These are phyloP conservation scores for Lerista edwardsae DNA, from an alignment of 2,797 vertebrate species.

Conservation along the genomic window DNA sequence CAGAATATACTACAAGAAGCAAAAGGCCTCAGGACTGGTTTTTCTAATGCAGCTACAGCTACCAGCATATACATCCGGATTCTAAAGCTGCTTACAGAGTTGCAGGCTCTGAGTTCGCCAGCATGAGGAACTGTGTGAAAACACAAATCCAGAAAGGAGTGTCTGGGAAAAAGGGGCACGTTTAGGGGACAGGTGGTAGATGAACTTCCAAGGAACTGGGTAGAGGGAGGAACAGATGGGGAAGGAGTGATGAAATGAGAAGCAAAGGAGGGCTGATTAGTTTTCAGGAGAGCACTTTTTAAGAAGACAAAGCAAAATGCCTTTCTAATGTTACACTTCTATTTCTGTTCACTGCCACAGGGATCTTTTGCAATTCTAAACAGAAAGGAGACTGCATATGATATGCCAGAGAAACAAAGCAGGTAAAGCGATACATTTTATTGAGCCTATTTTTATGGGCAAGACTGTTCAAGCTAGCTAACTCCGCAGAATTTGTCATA, in stretches of 20 bases:
- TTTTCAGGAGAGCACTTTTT: constrained; percentile 2
- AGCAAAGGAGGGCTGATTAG: constrained; percentile 1
- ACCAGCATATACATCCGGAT: background rate
- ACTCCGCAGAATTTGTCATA: background rate
- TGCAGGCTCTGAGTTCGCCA: background rate
- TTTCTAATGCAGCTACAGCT: background rate
- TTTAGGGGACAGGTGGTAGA: constrained; percentile 12
- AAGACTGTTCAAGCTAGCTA: background rate
- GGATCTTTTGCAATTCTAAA: constrained; percentile 29
- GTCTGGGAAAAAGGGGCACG: constrained; percentile 11
- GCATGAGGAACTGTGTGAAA: background rate
- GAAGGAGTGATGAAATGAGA: constrained; percentile 7
- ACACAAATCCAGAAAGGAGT: background rate
- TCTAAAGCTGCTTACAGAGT: background rate
- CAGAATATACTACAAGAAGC: too few species aligned
- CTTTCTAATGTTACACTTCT: constrained; percentile 39
- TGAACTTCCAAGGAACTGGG: background rate
- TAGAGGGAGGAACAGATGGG: background rate
- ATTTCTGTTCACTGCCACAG: background rate
- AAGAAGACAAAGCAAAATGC: constrained; percentile 8
- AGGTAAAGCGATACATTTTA: constrained; percentile 23
- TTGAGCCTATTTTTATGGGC: background rate
- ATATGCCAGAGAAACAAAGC: background rate
- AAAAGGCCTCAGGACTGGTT: background rate
- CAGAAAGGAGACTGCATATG: background rate